These are phyloP conservation scores for Eupithecia exiguata DNA, from an alignment of 2,888 invertebrate genomes.

Conservation along the genomic window DNA sequence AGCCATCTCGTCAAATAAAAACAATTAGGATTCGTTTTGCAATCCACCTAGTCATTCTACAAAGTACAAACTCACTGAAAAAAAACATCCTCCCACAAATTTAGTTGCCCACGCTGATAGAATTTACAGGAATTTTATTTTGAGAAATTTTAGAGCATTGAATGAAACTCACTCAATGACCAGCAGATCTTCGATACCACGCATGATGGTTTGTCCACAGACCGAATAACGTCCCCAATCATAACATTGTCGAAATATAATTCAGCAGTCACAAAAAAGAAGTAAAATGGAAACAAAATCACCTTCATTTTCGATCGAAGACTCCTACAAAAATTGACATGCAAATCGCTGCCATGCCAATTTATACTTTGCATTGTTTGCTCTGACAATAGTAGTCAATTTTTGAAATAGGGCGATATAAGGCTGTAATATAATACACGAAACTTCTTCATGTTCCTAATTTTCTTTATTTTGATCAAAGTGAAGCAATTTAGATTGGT, in stretches of 20 bases:
- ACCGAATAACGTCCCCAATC: constrained; percentile 60
- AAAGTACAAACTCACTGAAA: too few species aligned
- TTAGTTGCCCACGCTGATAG: too few species aligned
- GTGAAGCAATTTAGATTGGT: neutral
- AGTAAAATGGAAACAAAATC: constrained; percentile 37
- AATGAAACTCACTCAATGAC: constrained; percentile 57
- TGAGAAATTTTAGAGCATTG: neutral
- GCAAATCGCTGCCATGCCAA: constrained; percentile 22
- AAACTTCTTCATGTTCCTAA: neutral
- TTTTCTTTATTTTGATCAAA: neutral
- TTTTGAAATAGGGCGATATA: constrained; percentile 11
- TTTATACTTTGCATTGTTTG: constrained; percentile 42
- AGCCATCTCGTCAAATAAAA: too few species aligned
- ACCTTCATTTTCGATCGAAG: constrained; percentile 36
- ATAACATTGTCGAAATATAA: constrained; percentile 49
- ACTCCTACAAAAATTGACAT: constrained; percentile 23
- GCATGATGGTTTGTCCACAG: constrained; percentile 58
- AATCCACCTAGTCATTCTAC: too few species aligned
- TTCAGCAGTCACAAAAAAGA: constrained; percentile 46
- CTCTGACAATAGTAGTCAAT: constrained; percentile 41
- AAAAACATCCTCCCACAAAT: too few species aligned
- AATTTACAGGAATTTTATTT: neutral
- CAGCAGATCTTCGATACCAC: constrained; percentile 65
- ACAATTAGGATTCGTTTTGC: too few species aligned
- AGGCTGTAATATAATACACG: neutral